Conservation (phyloP, 2,113 vertebrate genomes). For the Plecotus auritus region DNA sequence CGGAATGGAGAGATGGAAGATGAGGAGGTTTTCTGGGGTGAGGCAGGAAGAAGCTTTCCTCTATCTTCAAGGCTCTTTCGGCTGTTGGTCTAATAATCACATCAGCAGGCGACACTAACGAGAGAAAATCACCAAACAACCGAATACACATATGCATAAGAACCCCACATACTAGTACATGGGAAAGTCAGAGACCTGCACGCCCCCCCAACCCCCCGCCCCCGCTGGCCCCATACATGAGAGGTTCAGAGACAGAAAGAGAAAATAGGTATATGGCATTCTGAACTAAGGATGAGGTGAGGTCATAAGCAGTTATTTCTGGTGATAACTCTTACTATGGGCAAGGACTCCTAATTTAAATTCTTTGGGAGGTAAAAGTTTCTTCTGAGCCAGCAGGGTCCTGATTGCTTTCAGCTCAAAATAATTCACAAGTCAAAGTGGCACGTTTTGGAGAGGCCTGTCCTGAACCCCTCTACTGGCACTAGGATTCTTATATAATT, state of each 20-base stretch:
- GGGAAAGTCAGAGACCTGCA: not conserved
- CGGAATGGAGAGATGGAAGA: not conserved
- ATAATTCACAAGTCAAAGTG: not conserved
- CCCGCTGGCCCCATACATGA: not conserved
- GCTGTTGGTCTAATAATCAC: not conserved
- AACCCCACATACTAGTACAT: not conserved
- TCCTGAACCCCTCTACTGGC: not conserved
- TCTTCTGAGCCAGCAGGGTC: not conserved
- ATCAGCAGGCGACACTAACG: not conserved
- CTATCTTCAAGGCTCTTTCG: not conserved
- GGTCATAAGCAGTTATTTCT: not conserved
- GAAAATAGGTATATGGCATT: not conserved
- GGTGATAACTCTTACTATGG: not conserved
- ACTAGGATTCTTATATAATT: not conserved
- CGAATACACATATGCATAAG: not conserved
- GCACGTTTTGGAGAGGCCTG: not conserved
- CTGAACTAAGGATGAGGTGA: not conserved
- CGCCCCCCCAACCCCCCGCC: too few species aligned
- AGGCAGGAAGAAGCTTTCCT: not conserved
- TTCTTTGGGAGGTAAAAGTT: not conserved
- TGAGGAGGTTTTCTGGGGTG: not conserved
- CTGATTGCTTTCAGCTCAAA: not conserved
- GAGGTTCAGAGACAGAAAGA: not conserved
- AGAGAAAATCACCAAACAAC: not conserved
- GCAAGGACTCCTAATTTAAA: not conserved